phyloP scores from a whole-genome alignment of 2,797 vertebrate species.

The Parauchenoglanis ngamensis region DNA sequence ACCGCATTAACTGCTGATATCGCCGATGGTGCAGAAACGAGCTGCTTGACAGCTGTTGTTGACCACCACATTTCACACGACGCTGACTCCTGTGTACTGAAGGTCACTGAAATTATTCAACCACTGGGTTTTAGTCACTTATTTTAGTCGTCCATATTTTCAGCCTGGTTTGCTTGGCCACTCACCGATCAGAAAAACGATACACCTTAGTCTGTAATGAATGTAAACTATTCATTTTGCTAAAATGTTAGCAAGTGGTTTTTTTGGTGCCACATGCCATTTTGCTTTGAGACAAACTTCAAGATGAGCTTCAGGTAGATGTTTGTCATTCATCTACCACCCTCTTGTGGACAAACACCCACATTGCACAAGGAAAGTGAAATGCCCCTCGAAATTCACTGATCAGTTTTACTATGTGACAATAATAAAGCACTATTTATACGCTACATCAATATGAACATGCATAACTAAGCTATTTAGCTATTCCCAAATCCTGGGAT shows the following conservation, averaged over 20 bases:
- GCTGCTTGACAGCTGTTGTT: conserved; percentile 31
- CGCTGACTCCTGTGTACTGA: conserved; percentile 2
- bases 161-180: background rate
- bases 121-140: background rate
- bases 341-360: conserved; percentile 72
- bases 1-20: conserved; percentile 33
- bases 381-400: background rate
- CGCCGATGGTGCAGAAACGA: conserved; percentile 9
- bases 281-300: background rate
- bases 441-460: background rate
- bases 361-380: conserved; percentile 59
- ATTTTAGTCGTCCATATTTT: background rate
- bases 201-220: background rate
- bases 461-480: background rate
- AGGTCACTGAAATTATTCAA: conserved; percentile 18
- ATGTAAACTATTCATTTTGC: background rate
- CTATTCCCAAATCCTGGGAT: background rate
- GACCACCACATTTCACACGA: conserved; percentile 22
- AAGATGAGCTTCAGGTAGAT: background rate
- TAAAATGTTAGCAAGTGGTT: background rate
- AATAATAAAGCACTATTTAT: background rate
- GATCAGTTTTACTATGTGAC: background rate
- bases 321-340: conserved; percentile 60
- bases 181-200: background rate
- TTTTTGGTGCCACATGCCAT: background rate